phyloP scores from a whole-genome alignment of 2,888 invertebrate genomes.

The Lasioglossum morio region DNA sequence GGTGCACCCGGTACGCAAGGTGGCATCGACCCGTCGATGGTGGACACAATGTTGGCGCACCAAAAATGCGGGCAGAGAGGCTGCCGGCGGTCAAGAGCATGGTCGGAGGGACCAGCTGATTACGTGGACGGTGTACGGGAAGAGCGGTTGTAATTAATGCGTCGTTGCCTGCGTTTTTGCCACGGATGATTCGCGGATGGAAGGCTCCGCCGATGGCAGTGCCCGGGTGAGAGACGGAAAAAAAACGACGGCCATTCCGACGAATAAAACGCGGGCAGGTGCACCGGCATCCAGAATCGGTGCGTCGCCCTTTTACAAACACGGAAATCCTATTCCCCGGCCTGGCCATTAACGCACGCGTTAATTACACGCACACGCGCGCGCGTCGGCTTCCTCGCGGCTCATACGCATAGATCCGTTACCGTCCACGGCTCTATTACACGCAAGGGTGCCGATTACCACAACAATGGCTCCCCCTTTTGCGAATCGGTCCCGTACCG shows the following conservation, averaged over 20 bases:
- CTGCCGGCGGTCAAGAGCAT: slow-evolving; percentile 59
- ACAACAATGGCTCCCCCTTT: neutral
- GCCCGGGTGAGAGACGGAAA: neutral
- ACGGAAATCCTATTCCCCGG: slow-evolving; percentile 4
- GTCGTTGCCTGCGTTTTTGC: neutral
- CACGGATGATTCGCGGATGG: neutral
- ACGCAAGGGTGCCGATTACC: neutral
- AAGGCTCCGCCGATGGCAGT: neutral
- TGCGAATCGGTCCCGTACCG: neutral
- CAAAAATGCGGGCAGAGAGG: slow-evolving; percentile 59
- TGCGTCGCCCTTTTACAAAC: neutral
- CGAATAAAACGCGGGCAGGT: neutral
- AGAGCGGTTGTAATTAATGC: slow-evolving; percentile 10
- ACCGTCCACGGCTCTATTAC: slow-evolving; percentile 9
- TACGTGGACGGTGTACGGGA: slow-evolving; percentile 27
- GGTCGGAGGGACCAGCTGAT: slow-evolving; percentile 52
- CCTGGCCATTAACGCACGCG: neutral
- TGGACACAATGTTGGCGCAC: slow-evolving; percentile 37
- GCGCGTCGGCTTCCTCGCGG: neutral
- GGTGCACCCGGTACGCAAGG: neutral
- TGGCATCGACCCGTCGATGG: slow-evolving; percentile 34
- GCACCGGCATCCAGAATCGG: neutral
- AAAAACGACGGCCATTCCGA: neutral
- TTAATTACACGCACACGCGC: neutral
- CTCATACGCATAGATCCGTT: slow-evolving; percentile 5